A percentile compares a stretch with the other conserved stretches of the same genome.
These are phyloP conservation scores for Anthrax anthrax DNA, from an alignment of 2,888 invertebrate species.

Conservation along the genomic window DNA sequence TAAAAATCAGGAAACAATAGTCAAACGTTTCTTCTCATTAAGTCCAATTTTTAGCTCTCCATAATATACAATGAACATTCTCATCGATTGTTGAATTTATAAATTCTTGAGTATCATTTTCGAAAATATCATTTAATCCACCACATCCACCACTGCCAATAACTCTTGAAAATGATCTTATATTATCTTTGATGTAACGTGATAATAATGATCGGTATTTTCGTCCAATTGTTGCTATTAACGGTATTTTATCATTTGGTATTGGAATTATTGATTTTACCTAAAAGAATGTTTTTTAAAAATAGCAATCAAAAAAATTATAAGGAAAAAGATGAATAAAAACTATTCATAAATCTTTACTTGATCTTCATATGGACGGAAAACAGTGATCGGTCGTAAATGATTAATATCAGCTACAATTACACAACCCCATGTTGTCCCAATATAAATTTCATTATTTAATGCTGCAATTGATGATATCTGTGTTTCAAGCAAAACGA, in stretches of 20 bases:
- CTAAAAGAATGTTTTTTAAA: slow-evolving; percentile 30
- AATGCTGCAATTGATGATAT: slow-evolving; percentile 45
- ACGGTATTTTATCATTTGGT: slow-evolving; percentile 31
- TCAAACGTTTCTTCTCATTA: too few relatives aligned
- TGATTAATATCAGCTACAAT: slow-evolving; percentile 72
- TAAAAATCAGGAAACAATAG: too few relatives aligned
- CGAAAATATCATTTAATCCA: not conserved
- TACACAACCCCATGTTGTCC: slow-evolving; percentile 90
- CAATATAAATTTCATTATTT: slow-evolving; percentile 65
- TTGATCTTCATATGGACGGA: slow-evolving; percentile 78
- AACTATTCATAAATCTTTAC: slow-evolving; percentile 30
- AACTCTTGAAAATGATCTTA: too few relatives aligned
- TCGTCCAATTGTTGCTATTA: slow-evolving; percentile 65
- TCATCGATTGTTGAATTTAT: not conserved
- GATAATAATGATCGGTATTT: slow-evolving; percentile 68
- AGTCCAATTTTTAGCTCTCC: not conserved
- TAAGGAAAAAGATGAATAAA: not conserved
- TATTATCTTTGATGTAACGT: slow-evolving; percentile 37
- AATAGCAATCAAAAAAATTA: not conserved
- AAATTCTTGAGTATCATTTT: not conserved
- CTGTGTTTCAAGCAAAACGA: slow-evolving; percentile 3
- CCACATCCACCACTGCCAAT: slow-evolving; percentile 11
- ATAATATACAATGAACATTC: not conserved
- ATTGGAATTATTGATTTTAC: slow-evolving; percentile 50
- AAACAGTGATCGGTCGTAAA: slow-evolving; percentile 79